Evolutionary conservation across 2,888 invertebrate genomes (phyloP), one percentile per base, ranked within the genome.

Genomic region (Liodrosophila aerea): DNA sequence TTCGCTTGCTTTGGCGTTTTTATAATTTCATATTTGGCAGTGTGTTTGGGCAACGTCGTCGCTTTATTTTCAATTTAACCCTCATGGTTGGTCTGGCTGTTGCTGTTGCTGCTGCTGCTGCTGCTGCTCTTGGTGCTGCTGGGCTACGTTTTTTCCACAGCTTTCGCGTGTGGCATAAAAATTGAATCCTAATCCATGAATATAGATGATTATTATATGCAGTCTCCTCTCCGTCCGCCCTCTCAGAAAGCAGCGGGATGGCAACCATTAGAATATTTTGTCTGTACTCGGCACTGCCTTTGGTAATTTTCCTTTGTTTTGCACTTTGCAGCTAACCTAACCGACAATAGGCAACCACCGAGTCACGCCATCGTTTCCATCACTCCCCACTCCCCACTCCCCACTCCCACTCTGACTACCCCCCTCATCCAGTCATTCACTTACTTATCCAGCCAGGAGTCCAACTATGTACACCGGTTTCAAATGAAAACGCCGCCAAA

Each of bases 181-280:
- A 89, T 89, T 89, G 89, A 89, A 89, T 89, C 88, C 88, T 89
- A 89, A 89, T 89, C 89, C 89, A 89, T 89, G 89, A 89, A 89
- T 89, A 89, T 89, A 89, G 89, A 89, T 89, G 89, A 89, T 88
- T 87, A 89, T 89, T 88, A 89, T 88, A 87, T 87, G 75, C 81
- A 64, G 63, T 60, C 57, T 46, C 53, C 69, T 31, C 34, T 47
- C 9, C 47, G 30, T 4, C 7, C 15, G 2, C 4, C 62, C 12
- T 16, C 16, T 22, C 36, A 53, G 41, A 61, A 66, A 73, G 68
- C 80, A 69, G 83, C 83, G 80, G 83, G 77, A 71, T 80, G 76
- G 75, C 85, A 50, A 54, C 64, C 83, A 85, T 86, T 85, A 73
- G 82, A 85, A 84, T 82, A 73, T 73, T 64, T 60, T 61, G 45